A percentile compares a stretch with the other conserved stretches of the same genome.
Evolutionary conservation across 2,888 invertebrate genomes (phyloP).

Genomic region (Odontocerum albicorne): DNA sequence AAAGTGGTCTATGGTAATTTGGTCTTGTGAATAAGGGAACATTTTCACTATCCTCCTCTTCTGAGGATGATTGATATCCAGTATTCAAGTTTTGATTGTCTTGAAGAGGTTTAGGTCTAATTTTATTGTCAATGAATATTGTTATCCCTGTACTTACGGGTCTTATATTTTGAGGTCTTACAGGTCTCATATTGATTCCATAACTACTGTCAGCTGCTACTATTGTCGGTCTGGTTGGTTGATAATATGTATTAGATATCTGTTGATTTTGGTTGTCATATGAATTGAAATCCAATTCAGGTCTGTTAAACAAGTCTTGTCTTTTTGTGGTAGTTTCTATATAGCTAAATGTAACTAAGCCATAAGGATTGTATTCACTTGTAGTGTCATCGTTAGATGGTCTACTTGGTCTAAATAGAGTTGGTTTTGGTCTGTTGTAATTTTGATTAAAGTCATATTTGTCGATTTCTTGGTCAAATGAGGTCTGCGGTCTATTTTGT

Average conservation of each 20-base stretch:
- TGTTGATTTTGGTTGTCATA: constrained; percentile 40
- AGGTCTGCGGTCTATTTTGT: constrained; percentile 4
- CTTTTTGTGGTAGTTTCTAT: constrained; percentile 45
- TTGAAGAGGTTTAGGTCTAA: constrained; percentile 20
- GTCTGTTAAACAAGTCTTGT: constrained; percentile 26
- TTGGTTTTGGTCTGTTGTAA: constrained; percentile 12
- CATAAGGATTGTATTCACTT: constrained; percentile 48
- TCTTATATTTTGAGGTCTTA: constrained; percentile 11
- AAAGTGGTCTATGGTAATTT: constrained; percentile 30
- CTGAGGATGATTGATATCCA: constrained; percentile 16
- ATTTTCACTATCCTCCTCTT: constrained; percentile 20
- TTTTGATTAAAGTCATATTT: constrained; percentile 23
- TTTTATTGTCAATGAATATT: constrained; percentile 34
- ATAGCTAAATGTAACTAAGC: constrained; percentile 55
- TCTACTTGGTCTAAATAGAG: constrained; percentile 21
- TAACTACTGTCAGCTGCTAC: constrained; percentile 11
- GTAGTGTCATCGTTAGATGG: constrained; percentile 38
- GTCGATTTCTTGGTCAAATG: constrained; percentile 8
- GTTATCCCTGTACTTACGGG: constrained; percentile 32
- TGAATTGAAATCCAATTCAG: constrained; percentile 29
- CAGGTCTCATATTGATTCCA: constrained; percentile 21
- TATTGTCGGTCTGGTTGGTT: constrained; percentile 7
- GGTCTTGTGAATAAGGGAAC: constrained; percentile 32
- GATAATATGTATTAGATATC: constrained; percentile 29
- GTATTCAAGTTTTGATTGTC: constrained; percentile 6